Evolutionary conservation across 2,888 invertebrate species (phyloP), one percentile per base, ranked within the genome.

Genomic region (Julus scandinavius): DNA sequence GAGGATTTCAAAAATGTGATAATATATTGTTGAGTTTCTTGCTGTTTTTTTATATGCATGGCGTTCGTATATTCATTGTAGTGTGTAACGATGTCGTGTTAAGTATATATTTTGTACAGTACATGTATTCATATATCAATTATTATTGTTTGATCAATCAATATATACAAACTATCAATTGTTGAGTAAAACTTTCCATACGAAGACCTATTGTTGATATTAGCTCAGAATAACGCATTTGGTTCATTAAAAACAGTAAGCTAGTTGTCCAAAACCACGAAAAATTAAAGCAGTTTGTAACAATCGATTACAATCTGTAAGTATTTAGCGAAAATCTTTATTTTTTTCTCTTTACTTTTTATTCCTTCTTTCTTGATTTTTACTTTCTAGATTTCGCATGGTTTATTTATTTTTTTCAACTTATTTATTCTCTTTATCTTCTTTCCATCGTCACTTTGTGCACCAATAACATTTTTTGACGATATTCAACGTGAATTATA

Each of bases 231-330:
- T 80, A 38, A 80, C 11, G 38, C 80, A 38, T 38, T 80, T 80
- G 72, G 29, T 72, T 72, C 29, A 72, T 20, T 72, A 72, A 72
- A 11, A 72, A n/a, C 72, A 72, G 29, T 72, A 72, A 38, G 80
- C 13, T 80, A 80, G 80, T 80, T 80, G 38, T 38, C 38, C 29
- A 11, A 29, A 80, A 80, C 38, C 38, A 13, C 80, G 38, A 38
- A 38, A 54, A 80, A 80, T 38, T 80, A 38, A 80, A 80, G 80
- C 80, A 80, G 38, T 80, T 80, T 80, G 80, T 80, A 80, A 80
- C 80, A 80, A 80, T 80, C 80, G 80, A 80, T 80, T 80, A 80
- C 80, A 80, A 80, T 80, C 80, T 80, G 80, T 80, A 80, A 80
- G 80, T 80, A 80, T 80, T 72, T 72, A 13, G 80, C 11, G 7